Conservation (phyloP, 2,888 invertebrate genomes). For the Diabrotica balteata region DNA sequence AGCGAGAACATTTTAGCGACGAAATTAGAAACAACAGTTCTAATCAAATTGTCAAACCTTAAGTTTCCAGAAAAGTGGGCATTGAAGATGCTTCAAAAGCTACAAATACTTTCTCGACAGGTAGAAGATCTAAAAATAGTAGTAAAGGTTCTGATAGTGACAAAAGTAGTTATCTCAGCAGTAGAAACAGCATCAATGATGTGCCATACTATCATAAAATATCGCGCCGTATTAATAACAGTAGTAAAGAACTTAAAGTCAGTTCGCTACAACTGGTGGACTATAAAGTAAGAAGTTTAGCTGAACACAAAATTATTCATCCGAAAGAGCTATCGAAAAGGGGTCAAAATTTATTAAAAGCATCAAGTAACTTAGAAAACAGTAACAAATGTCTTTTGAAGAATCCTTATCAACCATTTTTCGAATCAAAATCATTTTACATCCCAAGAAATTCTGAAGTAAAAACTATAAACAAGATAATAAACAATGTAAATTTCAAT, state of each 20-base stretch:
- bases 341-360: slow-evolving; percentile 15
- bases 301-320: slow-evolving; percentile 19
- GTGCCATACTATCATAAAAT: slow-evolving; percentile 1
- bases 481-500: slow-evolving; percentile 5
- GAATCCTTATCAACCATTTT: background rate
- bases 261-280: slow-evolving; percentile 39
- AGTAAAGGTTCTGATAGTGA: slow-evolving; percentile 20
- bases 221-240: background rate
- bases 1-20: slow-evolving; percentile 33
- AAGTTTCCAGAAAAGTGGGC: slow-evolving; percentile 3
- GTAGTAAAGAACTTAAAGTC: slow-evolving; percentile 19
- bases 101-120: background rate
- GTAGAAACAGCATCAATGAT: slow-evolving; percentile 20
- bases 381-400: slow-evolving; percentile 12
- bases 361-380: slow-evolving; percentile 25
- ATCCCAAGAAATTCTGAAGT: slow-evolving; percentile 26
- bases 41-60: slow-evolving; percentile 18
- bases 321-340: slow-evolving; percentile 16
- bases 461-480: background rate
- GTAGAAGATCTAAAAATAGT: slow-evolving; percentile 8
- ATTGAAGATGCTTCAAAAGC: slow-evolving; percentile 5
- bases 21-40: slow-evolving; percentile 31
- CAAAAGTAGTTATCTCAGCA: slow-evolving; percentile 33
- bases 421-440: slow-evolving; percentile 29
- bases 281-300: slow-evolving; percentile 37